These are phyloP conservation scores for Neodiprion fabricii DNA, from an alignment of 1,140 invertebrate species.

Conservation along the genomic window DNA sequence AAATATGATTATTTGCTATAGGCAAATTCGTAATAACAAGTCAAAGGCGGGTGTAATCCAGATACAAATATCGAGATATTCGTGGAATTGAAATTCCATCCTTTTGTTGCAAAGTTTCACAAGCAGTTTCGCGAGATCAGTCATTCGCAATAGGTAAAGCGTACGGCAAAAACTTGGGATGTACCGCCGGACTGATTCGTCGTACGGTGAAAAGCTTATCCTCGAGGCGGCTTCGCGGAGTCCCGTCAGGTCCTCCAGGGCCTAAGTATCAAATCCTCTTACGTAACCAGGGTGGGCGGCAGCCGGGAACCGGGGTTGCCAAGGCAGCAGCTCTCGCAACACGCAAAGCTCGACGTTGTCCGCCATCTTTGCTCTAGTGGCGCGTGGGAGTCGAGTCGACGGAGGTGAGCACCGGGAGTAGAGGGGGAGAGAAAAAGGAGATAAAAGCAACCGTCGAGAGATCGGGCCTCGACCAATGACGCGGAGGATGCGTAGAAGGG, in stretches of 20 bases:
- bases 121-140: too few species aligned
- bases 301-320: conserved; percentile 58
- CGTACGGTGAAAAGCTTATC: too few species aligned
- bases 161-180: too few species aligned
- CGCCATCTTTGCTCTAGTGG: conserved; percentile 52
- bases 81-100: too few species aligned
- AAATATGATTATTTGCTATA: too few species aligned
- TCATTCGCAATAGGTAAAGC: too few species aligned
- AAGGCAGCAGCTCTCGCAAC: conserved; percentile 61
- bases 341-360: conserved; percentile 42
- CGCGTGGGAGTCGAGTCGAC: conserved; percentile 32
- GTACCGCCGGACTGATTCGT: too few species aligned
- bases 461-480: conserved; percentile 3
- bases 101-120: too few species aligned
- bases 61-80: too few species aligned
- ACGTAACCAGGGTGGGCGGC: conserved; percentile 32
- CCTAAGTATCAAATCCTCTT: background rate
- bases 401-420: conserved; percentile 20
- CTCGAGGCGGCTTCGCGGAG: background rate
- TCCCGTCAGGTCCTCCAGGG: background rate
- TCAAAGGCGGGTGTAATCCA: too few species aligned
- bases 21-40: too few species aligned
- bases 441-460: background rate
- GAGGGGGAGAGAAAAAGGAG: conserved; percentile 10
- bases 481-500: background rate